Conservation (phyloP, 2,797 vertebrate genomes). For the Australoheros facetus region DNA sequence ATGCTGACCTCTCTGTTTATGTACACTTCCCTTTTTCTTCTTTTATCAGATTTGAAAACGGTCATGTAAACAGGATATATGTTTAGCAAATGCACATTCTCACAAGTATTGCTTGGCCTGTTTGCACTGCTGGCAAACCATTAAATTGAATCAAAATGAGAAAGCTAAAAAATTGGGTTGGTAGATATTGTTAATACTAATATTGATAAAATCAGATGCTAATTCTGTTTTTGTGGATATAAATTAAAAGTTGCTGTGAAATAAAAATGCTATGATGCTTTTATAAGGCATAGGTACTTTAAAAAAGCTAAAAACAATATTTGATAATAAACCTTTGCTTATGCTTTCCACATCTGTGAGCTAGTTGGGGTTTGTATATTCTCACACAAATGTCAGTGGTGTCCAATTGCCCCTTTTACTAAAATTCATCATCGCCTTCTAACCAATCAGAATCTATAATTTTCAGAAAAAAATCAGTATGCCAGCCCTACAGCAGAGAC, state of each 20-base stretch:
- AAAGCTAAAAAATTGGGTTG: background rate
- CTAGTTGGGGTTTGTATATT: background rate
- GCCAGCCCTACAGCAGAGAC: background rate
- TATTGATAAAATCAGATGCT: background rate
- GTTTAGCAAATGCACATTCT: background rate
- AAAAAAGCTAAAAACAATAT: background rate
- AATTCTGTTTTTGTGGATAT: background rate
- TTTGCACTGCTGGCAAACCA: background rate
- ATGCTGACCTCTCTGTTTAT: background rate
- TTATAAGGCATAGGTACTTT: background rate
- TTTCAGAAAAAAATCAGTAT: slow-evolving; percentile 1
- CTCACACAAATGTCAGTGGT: background rate
- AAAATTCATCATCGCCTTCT: background rate
- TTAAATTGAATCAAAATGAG: no score
- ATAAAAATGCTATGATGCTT: background rate
- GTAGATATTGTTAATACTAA: background rate
- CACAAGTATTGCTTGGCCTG: background rate
- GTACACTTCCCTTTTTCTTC: background rate
- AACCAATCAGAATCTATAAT: background rate
- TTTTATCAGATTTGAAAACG: background rate
- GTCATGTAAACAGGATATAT: background rate
- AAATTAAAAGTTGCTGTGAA: background rate
- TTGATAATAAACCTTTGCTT: background rate
- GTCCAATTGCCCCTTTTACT: background rate
- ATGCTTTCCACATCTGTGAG: background rate